Conservation (phyloP, 2,797 vertebrate genomes). For the Erithacus rubecula region DNA sequence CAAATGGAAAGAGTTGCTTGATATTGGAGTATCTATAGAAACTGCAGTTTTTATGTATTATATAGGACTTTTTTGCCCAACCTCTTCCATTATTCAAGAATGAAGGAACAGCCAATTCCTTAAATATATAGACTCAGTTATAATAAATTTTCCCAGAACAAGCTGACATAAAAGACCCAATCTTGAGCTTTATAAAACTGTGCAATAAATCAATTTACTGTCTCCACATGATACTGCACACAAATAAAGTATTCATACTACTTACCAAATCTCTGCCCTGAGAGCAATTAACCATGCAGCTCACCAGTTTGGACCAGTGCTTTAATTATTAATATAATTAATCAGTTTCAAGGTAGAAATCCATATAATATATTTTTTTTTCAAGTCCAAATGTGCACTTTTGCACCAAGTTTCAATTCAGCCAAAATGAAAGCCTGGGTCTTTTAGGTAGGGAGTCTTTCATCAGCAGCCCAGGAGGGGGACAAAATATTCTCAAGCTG, state of each 20-base stretch:
- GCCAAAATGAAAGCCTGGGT: background rate
- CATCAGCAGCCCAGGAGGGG: background rate
- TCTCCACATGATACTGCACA: background rate
- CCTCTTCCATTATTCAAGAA: background rate
- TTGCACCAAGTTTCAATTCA: background rate
- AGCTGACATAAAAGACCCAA: background rate
- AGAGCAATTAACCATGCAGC: background rate
- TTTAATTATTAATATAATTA: too few relatives aligned
- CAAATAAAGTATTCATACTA: background rate
- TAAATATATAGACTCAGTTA: background rate
- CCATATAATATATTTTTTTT: background rate
- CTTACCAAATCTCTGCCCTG: background rate
- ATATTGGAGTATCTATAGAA: conserved; percentile 16
- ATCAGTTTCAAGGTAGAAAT: background rate
- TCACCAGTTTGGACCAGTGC: background rate
- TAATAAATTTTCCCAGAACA: background rate
- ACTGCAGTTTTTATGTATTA: background rate
- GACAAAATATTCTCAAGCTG: background rate
- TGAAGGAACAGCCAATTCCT: background rate
- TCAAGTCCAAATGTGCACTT: background rate
- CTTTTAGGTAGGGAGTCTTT: background rate
- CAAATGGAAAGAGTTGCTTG: background rate
- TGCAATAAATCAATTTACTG: background rate
- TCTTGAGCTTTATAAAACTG: background rate
- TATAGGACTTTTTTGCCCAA: background rate